Base-by-base conservation (phyloP, 2,888 invertebrate genomes). In the Heteromyza rotundicornis region DNA sequence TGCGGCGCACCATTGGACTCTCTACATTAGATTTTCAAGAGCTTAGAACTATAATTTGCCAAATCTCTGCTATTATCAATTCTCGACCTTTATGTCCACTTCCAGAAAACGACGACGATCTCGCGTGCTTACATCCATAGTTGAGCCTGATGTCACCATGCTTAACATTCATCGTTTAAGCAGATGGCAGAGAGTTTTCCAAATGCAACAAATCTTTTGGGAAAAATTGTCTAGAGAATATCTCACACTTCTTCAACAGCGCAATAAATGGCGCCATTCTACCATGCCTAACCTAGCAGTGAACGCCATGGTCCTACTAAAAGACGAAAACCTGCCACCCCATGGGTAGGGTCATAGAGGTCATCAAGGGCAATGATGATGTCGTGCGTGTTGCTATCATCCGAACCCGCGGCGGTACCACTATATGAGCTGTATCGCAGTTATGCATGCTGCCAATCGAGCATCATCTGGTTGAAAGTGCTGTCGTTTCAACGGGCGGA, bases 141-240 rank as follows among this genome's bases (percentile, higher is more conserved):
- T 60, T 12, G 59, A 63, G 20, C 57, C 63, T 2, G 60, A 60
- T 16, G 52, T 64, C 2, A 57, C 60, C 1, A 52, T 57, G 36
- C 51, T 60, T 12, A 64, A 64, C 50, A 32, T 60, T 27, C 57
- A 24, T 47, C 60, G 57, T 22, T 52, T 64, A 10, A 22, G 20
- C 3, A 35, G 62, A 44, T 66, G 65, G 68, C 67, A 69, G 32
- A 35, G 62, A 22, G 62, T 68, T 7, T 63, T 61, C 20, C 35
- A 32, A 17, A 60, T 68, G 64, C 68, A 67, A 22, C 67, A 70
- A 36, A 14, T 59, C 10, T 65, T 65, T 44, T 65, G 68, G 68
- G 63, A 62, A 17, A 64, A 61, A 23, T 64, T 64, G 64, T 53
- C 49, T 32, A 35, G 36, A 1, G 50, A 56, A 7, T 65, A 65